Evolutionary conservation across 2,797 vertebrate species (phyloP).

Genomic region (Pempheris klunzingeri): DNA sequence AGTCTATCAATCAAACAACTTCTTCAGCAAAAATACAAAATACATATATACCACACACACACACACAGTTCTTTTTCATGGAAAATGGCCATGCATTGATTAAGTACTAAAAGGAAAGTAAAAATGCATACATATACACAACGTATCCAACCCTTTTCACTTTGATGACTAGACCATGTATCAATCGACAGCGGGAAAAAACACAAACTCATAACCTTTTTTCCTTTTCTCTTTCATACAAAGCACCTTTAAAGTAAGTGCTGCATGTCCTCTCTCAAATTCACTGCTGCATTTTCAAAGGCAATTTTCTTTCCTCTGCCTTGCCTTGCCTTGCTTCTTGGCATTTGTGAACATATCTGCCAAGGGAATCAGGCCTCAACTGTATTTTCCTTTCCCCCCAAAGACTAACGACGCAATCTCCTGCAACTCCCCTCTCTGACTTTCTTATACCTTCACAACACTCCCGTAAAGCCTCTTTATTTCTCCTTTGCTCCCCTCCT

Average conservation of each 20-base stretch:
- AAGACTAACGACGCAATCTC: constrained; percentile 74
- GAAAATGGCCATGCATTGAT: background rate
- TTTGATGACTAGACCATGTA: constrained; percentile 5
- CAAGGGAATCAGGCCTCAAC: constrained; percentile 69
- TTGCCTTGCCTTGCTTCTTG: constrained; percentile 58
- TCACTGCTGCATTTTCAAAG: constrained; percentile 65
- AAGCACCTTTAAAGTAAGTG: constrained; percentile 60
- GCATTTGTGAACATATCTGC: constrained; percentile 71
- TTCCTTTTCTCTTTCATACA: constrained; percentile 21
- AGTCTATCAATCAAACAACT: constrained; percentile 35
- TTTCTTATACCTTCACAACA: constrained; percentile 66
- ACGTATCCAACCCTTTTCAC: background rate
- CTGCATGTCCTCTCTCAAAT: constrained; percentile 49
- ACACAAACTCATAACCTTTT: constrained; percentile 5
- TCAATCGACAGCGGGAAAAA: background rate
- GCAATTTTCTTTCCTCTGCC: constrained; percentile 64
- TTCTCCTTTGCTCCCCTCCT: constrained; percentile 53
- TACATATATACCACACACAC: background rate
- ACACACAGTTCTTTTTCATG: background rate
- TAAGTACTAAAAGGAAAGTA: background rate
- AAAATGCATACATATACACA: background rate
- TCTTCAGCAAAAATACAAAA: background rate
- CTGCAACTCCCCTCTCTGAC: constrained; percentile 63
- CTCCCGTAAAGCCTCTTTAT: constrained; percentile 74
- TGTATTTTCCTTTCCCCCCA: constrained; percentile 62